phyloP scores from a whole-genome alignment of 2,797 vertebrate species.

The Artibeus jamaicensis region DNA sequence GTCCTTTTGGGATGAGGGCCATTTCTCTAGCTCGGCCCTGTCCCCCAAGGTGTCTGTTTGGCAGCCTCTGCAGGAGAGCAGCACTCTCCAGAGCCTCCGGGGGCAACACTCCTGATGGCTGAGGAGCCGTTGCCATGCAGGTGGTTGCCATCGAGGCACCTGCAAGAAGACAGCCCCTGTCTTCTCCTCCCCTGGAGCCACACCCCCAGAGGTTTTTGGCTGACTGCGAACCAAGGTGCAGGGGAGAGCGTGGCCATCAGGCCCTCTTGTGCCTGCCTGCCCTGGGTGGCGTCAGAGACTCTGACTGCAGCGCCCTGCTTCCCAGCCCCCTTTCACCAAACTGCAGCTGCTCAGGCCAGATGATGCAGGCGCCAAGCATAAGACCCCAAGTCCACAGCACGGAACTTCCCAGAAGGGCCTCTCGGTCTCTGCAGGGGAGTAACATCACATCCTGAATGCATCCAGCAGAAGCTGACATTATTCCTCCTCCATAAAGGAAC shows the following conservation, averaged over 20 bases:
- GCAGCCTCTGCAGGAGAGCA: conserved; percentile 31
- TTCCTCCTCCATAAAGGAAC: neutral
- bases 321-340: neutral
- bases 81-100: neutral
- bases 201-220: neutral
- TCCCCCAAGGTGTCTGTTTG: conserved; percentile 32
- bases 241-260: neutral
- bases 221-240: too few relatives aligned
- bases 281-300: neutral
- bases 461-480: neutral
- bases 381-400: neutral
- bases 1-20: neutral
- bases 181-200: neutral
- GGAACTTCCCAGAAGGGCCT: neutral
- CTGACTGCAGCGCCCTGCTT: neutral
- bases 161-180: neutral
- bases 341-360: neutral
- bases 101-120: neutral
- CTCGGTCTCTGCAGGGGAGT: neutral
- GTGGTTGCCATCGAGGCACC: neutral
- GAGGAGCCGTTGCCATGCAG: neutral
- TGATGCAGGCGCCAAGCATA: rapidly evolving
- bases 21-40: neutral
- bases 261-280: too few relatives aligned
- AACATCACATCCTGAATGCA: rapidly evolving